Conservation (phyloP, 2,113 vertebrate genomes). For the Eretmochelys imbricata region DNA sequence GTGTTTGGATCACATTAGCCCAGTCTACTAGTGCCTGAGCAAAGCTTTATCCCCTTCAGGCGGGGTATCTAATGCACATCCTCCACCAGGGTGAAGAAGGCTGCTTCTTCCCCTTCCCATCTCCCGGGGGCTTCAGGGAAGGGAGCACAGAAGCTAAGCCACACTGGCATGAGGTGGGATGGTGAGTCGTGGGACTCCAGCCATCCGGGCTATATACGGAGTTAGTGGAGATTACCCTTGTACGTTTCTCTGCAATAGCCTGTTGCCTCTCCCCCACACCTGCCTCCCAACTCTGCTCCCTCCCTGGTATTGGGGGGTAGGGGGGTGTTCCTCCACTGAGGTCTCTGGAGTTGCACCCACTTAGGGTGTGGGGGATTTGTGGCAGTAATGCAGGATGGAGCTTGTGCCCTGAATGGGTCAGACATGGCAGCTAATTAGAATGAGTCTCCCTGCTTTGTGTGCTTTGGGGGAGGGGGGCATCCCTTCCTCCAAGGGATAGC, state of each 20-base stretch:
- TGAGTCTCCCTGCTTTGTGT: background rate
- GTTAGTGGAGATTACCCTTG: background rate
- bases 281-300: rapidly evolving
- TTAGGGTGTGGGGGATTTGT: background rate
- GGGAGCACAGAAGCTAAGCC: background rate
- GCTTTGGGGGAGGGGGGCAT: background rate
- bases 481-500: background rate
- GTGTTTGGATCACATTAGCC: background rate
- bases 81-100: rapidly evolving
- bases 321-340: background rate
- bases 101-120: background rate
- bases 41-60: background rate
- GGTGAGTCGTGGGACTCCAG: background rate
- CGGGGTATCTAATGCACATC: rapidly evolving
- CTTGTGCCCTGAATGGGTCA: background rate
- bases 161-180: background rate
- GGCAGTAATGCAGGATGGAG: background rate
- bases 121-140: background rate
- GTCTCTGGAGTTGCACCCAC: background rate
- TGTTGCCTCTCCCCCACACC: background rate
- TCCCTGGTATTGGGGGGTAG: background rate
- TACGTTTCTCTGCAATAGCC: background rate
- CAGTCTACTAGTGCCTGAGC: background rate
- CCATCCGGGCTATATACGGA: background rate
- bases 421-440: background rate